Conservation (phyloP, 2,888 invertebrate genomes). For the Plagiodera versicolora region DNA sequence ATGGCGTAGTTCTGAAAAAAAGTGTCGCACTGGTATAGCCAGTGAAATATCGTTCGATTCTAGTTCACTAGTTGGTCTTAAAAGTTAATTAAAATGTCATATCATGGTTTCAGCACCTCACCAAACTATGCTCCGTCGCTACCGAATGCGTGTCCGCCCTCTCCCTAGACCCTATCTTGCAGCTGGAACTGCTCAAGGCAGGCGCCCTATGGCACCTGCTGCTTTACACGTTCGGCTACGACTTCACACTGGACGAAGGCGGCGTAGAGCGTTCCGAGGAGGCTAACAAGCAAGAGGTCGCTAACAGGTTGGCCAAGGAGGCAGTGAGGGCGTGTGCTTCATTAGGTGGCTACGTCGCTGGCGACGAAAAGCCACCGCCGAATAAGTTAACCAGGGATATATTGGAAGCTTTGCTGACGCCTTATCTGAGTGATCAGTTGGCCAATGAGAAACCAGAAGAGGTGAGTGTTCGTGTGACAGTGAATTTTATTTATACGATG, state of each 20-base stretch:
- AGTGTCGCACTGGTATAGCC: too few species aligned
- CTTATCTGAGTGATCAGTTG: slow-evolving; percentile 80
- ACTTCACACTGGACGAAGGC: slow-evolving; percentile 96
- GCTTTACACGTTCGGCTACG: slow-evolving; percentile 89
- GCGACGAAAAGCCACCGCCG: slow-evolving; percentile 58
- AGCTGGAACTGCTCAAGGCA: slow-evolving; percentile 78
- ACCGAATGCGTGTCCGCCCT: slow-evolving; percentile 89
- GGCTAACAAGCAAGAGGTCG: slow-evolving; percentile 82
- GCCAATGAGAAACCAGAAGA: slow-evolving; percentile 71
- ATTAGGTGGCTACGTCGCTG: slow-evolving; percentile 69
- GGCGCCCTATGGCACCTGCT: slow-evolving; percentile 93
- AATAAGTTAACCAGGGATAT: slow-evolving; percentile 62
- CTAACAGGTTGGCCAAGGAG: slow-evolving; percentile 89
- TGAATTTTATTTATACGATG: too few species aligned
- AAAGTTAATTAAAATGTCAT: too few species aligned
- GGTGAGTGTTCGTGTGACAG: slow-evolving; percentile 53
- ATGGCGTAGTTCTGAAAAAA: too few species aligned
- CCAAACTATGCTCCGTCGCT: slow-evolving; percentile 81
- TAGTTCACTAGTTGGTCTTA: too few species aligned
- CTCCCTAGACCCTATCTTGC: slow-evolving; percentile 82
- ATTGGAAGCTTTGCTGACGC: slow-evolving; percentile 76
- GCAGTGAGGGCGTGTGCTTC: slow-evolving; percentile 83
- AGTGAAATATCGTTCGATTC: too few species aligned
- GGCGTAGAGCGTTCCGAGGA: slow-evolving; percentile 85
- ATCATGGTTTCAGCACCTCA: slow-evolving; percentile 71